A percentile compares a stretch with the other conserved stretches of the same genome.
phyloP scores from a whole-genome alignment of 1,140 invertebrate genomes.

The Pseudoatta argentina region DNA sequence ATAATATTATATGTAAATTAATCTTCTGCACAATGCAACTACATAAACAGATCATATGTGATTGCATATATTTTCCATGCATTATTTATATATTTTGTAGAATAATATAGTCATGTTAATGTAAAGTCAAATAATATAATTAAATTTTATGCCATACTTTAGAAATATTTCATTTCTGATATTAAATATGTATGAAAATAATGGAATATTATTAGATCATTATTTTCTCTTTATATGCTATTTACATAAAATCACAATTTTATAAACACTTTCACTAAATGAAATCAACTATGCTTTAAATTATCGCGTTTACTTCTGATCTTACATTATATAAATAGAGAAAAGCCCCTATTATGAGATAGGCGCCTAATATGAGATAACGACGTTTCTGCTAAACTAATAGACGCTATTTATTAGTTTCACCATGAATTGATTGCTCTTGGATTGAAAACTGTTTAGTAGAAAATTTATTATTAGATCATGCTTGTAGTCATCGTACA shows the following conservation, averaged over 20 bases:
- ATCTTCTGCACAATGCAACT: not conserved
- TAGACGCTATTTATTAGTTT: too few relatives aligned
- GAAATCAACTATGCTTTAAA: not conserved
- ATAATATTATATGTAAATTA: slow-evolving; percentile 21
- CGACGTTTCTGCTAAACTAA: too few relatives aligned
- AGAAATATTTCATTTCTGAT: not conserved
- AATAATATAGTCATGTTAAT: not conserved
- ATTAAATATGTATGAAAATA: not conserved
- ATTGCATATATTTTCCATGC: slow-evolving; percentile 27
- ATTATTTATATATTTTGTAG: not conserved
- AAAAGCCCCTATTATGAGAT: too few relatives aligned
- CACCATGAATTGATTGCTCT: too few relatives aligned
- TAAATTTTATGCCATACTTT: not conserved
- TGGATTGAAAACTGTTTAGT: too few relatives aligned
- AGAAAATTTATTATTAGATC: too few relatives aligned
- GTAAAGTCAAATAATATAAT: slow-evolving; percentile 2
- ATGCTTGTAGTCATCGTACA: too few relatives aligned
- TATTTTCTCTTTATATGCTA: not conserved
- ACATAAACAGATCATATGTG: not conserved
- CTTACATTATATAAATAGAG: not conserved
- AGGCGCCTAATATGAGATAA: too few relatives aligned
- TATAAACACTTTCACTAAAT: not conserved
- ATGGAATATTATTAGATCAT: not conserved
- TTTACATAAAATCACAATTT: not conserved
- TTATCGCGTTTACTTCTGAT: not conserved